Percentiles rank a stretch among this genome's conserved stretches.
Conservation (phyloP, 2,797 vertebrate species). For the Anableps anableps region DNA sequence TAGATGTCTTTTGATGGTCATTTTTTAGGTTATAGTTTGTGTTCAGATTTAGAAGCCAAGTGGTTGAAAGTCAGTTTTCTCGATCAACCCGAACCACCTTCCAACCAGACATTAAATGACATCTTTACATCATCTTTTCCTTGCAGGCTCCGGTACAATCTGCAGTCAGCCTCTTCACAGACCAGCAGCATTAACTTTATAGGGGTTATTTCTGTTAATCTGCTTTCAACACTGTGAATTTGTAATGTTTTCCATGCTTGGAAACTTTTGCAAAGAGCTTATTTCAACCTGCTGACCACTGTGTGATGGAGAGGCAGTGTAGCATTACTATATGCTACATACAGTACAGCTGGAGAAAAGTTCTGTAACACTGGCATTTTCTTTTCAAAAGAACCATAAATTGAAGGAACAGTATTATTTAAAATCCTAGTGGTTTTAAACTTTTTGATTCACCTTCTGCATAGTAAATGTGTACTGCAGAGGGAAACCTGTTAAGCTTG, state of each 20-base stretch:
- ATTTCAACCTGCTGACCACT: too few species aligned
- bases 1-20: background rate
- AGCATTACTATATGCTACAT: too few species aligned
- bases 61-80: background rate
- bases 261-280: too few species aligned
- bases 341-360: too few species aligned
- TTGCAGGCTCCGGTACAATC: too few species aligned
- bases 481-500: background rate
- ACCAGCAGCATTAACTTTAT: too few species aligned
- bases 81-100: background rate
- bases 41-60: background rate
- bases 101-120: background rate
- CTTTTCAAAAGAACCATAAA: background rate
- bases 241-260: background rate
- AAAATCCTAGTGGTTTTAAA: background rate
- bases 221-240: background rate
- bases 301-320: too few species aligned
- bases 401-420: background rate
- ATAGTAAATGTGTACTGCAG: too few species aligned
- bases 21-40: background rate
- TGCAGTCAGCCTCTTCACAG: too few species aligned
- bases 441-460: too few species aligned
- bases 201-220: too few species aligned
- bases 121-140: background rate
- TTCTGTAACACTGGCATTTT: too few species aligned